phyloP scores from a whole-genome alignment of 2,888 invertebrate genomes.

The Diaperis boleti region DNA sequence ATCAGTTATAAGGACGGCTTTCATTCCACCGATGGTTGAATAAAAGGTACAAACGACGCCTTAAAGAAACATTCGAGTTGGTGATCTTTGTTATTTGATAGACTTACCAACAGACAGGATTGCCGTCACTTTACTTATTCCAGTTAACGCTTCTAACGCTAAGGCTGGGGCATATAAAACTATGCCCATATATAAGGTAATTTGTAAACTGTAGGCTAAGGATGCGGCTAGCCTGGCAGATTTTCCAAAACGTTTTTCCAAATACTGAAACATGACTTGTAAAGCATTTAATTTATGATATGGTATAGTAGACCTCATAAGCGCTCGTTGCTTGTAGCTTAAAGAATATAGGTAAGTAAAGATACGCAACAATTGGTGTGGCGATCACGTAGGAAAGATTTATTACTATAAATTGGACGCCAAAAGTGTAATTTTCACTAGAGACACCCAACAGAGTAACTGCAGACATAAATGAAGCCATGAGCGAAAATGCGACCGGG shows the following conservation, averaged over 20 bases:
- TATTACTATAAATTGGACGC: conserved; percentile 83
- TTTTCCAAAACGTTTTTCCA: conserved; percentile 88
- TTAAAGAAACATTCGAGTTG: conserved; percentile 51
- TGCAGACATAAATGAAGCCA: conserved; percentile 96
- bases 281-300: no score
- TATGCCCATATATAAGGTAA: conserved; percentile 91
- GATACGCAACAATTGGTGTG: conserved; percentile 81
- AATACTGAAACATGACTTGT: conserved; percentile 85
- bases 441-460: conserved; percentile 91
- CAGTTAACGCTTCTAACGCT: conserved; percentile 88
- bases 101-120: conserved; percentile 76
- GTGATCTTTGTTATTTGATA: no score
- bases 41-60: conserved; percentile 87
- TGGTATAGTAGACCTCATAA: no score
- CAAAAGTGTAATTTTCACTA: conserved; percentile 87
- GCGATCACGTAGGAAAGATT: conserved; percentile 82
- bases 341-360: conserved; percentile 89
- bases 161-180: conserved; percentile 94
- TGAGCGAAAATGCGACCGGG: conserved; percentile 89
- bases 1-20: conserved; percentile 90
- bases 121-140: conserved; percentile 78
- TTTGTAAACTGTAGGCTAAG: conserved; percentile 87
- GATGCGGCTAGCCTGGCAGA: conserved; percentile 83
- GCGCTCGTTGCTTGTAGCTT: conserved; percentile 86
- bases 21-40: conserved; percentile 90